Conservation (phyloP, 2,113 vertebrate species). For the Electrona antarctica region DNA sequence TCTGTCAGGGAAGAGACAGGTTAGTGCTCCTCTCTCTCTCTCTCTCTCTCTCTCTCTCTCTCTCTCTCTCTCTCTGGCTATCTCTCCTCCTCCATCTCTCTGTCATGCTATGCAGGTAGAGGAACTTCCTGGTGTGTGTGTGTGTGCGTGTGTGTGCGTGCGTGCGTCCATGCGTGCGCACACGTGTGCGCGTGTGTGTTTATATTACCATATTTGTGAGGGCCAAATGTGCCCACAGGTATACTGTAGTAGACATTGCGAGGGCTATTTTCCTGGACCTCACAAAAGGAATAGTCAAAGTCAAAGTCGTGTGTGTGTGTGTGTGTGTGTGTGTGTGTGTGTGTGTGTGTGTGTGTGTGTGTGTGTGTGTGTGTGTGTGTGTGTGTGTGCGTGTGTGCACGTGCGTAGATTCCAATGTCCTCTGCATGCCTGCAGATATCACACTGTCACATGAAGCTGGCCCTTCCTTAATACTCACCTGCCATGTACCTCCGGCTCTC, state of each 20-base stretch:
- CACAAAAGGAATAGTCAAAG: too few species aligned
- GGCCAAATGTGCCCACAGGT: too few species aligned
- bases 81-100: too few species aligned
- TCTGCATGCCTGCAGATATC: slow-evolving; percentile 75
- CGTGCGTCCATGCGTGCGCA: slow-evolving; percentile 70
- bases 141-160: slow-evolving; percentile 66
- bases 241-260: background rate
- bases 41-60: background rate
- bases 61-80: background rate
- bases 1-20: background rate
- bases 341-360: too few species aligned
- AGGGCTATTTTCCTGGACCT: too few species aligned
- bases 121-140: slow-evolving; percentile 65
- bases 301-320: too few species aligned
- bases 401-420: slow-evolving; percentile 71
- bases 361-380: background rate
- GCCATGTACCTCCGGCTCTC: slow-evolving; percentile 43
- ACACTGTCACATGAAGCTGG: slow-evolving; percentile 66
- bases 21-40: background rate
- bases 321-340: background rate
- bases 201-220: too few species aligned
- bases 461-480: slow-evolving; percentile 75
- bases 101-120: slow-evolving; percentile 38
- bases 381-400: slow-evolving; percentile 57
- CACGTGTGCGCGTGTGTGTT: too few species aligned